A percentile compares a stretch with the other conserved stretches of the same genome.
Evolutionary conservation across 2,113 vertebrate species (phyloP).

Genomic region (Channa argus): DNA sequence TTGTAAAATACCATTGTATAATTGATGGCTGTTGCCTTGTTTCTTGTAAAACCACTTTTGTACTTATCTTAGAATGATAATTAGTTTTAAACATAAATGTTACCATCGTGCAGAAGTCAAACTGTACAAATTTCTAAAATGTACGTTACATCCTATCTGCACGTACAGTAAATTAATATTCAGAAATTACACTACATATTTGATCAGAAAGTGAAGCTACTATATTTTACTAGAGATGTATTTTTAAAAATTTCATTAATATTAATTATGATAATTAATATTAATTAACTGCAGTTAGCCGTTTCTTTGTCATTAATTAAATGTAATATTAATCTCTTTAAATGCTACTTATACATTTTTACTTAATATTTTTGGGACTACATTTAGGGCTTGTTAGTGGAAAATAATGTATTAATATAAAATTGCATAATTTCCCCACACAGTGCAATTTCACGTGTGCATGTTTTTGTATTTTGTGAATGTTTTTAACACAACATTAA

Average conservation of each 20-base stretch:
- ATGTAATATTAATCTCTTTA: conserved; percentile 72
- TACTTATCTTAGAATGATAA: background rate
- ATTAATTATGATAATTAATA: conserved; percentile 76
- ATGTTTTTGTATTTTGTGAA: conserved; percentile 11
- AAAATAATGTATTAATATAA: conserved; percentile 42
- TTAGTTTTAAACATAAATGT: conserved; percentile 7
- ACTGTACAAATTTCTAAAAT: background rate
- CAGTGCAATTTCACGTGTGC: background rate
- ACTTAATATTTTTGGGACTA: conserved; percentile 47
- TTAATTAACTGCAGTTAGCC: conserved; percentile 70
- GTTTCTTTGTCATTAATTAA: conserved; percentile 68
- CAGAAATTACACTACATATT: conserved; percentile 27
- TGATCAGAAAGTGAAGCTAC: conserved; percentile 35
- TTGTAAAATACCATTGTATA: background rate
- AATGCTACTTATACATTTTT: conserved; percentile 57
- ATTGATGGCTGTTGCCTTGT: background rate
- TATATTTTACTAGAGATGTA: conserved; percentile 56
- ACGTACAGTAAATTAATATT: conserved; percentile 17
- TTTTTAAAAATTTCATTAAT: conserved; percentile 73
- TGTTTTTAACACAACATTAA: conserved; percentile 2
- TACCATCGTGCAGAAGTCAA: background rate
- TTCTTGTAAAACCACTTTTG: background rate
- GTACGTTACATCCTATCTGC: background rate
- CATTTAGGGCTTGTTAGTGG: conserved; percentile 20
- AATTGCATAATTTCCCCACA: background rate